A percentile compares a stretch with the other conserved stretches of the same genome.
phyloP scores from a whole-genome alignment of 2,888 invertebrate species.

The Steinernema carpocapsae region DNA sequence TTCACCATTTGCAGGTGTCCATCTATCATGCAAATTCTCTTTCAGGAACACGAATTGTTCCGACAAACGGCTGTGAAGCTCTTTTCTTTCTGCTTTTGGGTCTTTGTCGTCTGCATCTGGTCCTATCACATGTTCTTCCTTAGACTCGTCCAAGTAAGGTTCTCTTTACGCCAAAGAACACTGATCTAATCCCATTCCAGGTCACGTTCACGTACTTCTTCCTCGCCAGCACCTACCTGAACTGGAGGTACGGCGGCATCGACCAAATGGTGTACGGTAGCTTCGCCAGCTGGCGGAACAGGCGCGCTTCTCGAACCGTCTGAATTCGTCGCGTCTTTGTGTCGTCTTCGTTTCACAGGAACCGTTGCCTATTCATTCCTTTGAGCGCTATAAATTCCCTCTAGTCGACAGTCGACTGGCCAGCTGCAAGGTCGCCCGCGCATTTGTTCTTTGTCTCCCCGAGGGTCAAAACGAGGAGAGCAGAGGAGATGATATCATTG shows the following conservation, averaged over 20 bases:
- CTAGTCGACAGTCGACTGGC: constrained; percentile 35
- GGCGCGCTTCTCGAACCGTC: constrained; percentile 15
- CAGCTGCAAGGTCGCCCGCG: constrained; percentile 34
- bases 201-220: constrained; percentile 58
- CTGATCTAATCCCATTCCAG: constrained; percentile 46
- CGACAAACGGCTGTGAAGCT: constrained; percentile 53
- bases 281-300: constrained; percentile 47
- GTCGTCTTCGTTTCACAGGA: not conserved
- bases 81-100: constrained; percentile 59
- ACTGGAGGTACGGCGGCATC: constrained; percentile 62
- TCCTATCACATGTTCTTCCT: constrained; percentile 63
- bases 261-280: constrained; percentile 54
- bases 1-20: not conserved
- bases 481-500: not conserved
- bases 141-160: constrained; percentile 53
- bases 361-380: constrained; percentile 21
- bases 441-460: constrained; percentile 26
- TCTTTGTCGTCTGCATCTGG: constrained; percentile 56
- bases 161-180: not conserved
- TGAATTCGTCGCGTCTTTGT: constrained; percentile 30
- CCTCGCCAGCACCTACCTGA: constrained; percentile 54
- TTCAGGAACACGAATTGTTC: constrained; percentile 51
- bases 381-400: constrained; percentile 33
- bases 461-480: not conserved
- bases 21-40: not conserved